phyloP scores from a whole-genome alignment of 2,113 vertebrate genomes.

The Catharus minimus region DNA sequence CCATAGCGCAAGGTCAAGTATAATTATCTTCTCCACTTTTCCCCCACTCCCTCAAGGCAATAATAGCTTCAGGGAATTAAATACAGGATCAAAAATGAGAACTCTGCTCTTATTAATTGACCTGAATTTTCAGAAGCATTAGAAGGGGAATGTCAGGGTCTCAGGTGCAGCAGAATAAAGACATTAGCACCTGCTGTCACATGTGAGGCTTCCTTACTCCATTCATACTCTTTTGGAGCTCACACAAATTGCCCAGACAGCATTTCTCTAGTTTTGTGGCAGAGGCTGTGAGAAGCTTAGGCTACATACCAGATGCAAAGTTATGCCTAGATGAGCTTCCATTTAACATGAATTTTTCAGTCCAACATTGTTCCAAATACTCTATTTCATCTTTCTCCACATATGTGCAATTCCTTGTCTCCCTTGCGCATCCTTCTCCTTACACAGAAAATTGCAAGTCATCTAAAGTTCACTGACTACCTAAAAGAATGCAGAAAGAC shows the following conservation, averaged over 20 bases:
- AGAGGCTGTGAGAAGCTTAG: neutral
- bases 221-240: neutral
- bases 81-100: conserved; percentile 13
- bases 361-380: neutral
- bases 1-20: neutral
- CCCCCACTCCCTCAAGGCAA: neutral
- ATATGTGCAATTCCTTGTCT: neutral
- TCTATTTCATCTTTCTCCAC: neutral
- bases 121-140: conserved; percentile 5
- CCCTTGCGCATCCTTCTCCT: neutral
- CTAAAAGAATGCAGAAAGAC: neutral
- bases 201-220: neutral
- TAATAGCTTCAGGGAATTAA: conserved; percentile 14
- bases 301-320: neutral
- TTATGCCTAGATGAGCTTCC: neutral
- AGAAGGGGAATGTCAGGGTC: neutral
- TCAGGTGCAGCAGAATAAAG: conserved; percentile 6
- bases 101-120: conserved; percentile 10
- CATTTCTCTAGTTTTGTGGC: neutral
- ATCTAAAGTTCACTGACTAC: neutral
- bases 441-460: neutral
- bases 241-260: neutral
- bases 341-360: neutral
- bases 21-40: conserved; percentile 25
- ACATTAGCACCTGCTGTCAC: neutral